phyloP scores from a whole-genome alignment of 2,113 vertebrate genomes.

The Rhea pennata region DNA sequence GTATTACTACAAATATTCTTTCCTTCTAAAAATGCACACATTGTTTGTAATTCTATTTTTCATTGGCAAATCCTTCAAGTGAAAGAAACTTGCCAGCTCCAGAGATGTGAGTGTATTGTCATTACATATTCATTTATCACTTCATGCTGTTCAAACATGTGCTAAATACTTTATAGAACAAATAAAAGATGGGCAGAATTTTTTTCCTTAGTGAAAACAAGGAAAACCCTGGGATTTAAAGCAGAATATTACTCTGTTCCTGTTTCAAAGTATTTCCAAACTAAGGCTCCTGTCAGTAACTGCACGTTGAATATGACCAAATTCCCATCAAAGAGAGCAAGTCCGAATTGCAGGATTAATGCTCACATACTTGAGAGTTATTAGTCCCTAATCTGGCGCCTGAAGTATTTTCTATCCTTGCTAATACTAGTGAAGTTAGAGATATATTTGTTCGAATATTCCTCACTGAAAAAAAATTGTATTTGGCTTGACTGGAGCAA shows the following conservation, averaged over 20 bases:
- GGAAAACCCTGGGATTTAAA: not conserved
- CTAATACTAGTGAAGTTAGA: not conserved
- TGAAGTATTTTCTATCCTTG: not conserved
- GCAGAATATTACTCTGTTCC: not conserved
- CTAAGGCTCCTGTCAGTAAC: not conserved
- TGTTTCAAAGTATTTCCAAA: not conserved
- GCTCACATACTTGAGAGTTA: not conserved
- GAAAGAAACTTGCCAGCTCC: not conserved
- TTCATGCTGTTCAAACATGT: not conserved
- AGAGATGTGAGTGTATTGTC: not conserved
- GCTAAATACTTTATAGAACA: not conserved
- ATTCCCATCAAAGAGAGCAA: not conserved
- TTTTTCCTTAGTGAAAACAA: not conserved
- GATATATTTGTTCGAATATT: not conserved
- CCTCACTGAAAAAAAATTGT: not conserved
- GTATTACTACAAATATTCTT: not conserved
- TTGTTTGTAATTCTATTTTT: not conserved
- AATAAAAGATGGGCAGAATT: not conserved
- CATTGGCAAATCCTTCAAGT: not conserved
- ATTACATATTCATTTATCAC: not conserved
- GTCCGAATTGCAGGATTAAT: not conserved
- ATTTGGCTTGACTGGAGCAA: not conserved
- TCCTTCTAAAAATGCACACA: not conserved
- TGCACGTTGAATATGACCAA: not conserved
- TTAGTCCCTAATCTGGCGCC: not conserved